Base-by-base conservation (phyloP, 2,797 vertebrate species). In the Sebastes diaconus region DNA sequence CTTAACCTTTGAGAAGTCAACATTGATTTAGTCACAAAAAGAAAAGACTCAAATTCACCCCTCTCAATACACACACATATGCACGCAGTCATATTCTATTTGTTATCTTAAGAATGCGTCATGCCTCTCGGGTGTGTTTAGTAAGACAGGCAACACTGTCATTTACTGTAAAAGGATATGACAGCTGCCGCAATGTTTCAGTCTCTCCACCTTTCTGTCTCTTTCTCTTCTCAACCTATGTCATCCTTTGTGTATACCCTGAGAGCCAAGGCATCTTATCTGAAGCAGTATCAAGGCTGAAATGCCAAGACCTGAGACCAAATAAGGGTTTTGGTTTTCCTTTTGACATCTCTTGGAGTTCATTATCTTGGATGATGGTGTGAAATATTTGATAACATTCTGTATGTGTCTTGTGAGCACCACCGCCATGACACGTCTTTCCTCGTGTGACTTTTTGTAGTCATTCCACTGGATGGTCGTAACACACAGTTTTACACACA, bases 91-190 rank as follows among this genome's bases (percentile, higher is more conserved):
- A 78, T 54, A 57, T 55, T 55, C 12, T 34, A 27, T 85, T 68
- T 81, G 46, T 63, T 57, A 63, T 68, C 12, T 60, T 29, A 20
- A 73, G 27, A 61, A 72, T 61, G 65, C 4, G 16, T 63, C 59
- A 58, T 73, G 29, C 66, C 77, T 73, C 68, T 34, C 0, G 61
- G 77, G 65, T 67, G 24, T 69, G 68, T 73, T 83, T 70, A 75
- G 42, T 68, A 29, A 30, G 46, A 70, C 30, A 84, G 57, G 32
- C 11, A 75, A 39, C 39, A 61, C 68, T 64, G 59, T 73, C 22
- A 74, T 79, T 75, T 70, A 63, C 6, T 65, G 16, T 79, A 82
- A 90, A 67, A 60, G 14, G 34, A 78, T 60, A 36, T 84, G 86
- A 88, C 81, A 81, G 80, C 80, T 81, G 72, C 54, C n/a, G 20